Percentiles rank a stretch among this genome's conserved stretches.
These are phyloP conservation scores for Tribolium madens DNA, from an alignment of 1,140 invertebrate species.

Conservation along the genomic window DNA sequence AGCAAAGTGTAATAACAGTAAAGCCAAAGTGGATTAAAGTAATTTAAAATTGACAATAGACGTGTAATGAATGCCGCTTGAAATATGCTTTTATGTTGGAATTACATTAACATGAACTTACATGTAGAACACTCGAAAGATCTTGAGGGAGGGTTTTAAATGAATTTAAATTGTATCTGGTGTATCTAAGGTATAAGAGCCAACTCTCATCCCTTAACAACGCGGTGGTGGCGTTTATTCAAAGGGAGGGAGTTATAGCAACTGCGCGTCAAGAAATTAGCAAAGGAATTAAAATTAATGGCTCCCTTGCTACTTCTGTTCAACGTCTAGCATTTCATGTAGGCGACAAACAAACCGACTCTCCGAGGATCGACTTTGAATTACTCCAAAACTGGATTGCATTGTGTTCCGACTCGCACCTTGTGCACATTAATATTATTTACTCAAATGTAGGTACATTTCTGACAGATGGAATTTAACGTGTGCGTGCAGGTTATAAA, in stretches of 20 bases:
- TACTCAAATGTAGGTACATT: constrained; percentile 34
- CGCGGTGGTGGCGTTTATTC: constrained; percentile 42
- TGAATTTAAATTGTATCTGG: constrained; percentile 43
- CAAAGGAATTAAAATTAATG: constrained; percentile 48
- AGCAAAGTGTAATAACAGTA: neutral
- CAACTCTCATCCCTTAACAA: constrained; percentile 42
- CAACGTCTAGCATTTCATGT: constrained; percentile 43
- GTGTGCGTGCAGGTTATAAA: constrained; percentile 18
- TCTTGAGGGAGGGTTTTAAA: constrained; percentile 34
- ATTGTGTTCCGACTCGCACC: constrained; percentile 5
- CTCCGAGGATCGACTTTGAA: constrained; percentile 11
- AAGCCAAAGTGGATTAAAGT: neutral
- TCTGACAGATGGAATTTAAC: constrained; percentile 29
- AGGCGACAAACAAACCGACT: constrained; percentile 39
- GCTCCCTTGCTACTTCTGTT: constrained; percentile 41
- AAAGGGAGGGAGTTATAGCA: constrained; percentile 36
- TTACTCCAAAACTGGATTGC: constrained; percentile 6
- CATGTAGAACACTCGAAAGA: constrained; percentile 31
- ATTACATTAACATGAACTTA: constrained; percentile 43
- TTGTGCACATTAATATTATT: constrained; percentile 17
- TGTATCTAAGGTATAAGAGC: constrained; percentile 44
- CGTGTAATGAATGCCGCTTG: constrained; percentile 27
- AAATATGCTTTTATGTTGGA: constrained; percentile 35
- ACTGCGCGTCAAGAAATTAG: constrained; percentile 46
- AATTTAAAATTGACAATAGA: constrained; percentile 18